These are phyloP conservation scores for Drosophila borealis DNA, from an alignment of 2,888 invertebrate genomes.

Conservation along the genomic window DNA sequence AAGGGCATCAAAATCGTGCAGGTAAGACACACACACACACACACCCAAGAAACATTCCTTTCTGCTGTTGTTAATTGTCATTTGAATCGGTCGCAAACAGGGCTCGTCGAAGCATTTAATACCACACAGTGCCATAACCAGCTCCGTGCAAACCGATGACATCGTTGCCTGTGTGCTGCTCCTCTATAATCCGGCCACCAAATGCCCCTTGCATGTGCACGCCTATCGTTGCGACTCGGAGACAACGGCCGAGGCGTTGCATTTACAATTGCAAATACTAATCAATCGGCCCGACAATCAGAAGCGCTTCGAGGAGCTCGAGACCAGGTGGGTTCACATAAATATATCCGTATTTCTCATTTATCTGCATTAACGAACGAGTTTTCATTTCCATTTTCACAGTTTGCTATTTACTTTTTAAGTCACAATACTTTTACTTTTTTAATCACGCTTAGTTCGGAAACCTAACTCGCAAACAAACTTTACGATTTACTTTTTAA, in stretches of 20 bases:
- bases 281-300: constrained; percentile 94
- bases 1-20: constrained; percentile 98
- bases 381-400: neutral
- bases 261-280: constrained; percentile 92
- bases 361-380: neutral
- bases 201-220: constrained; percentile 97
- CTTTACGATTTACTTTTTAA: neutral
- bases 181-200: constrained; percentile 96
- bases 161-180: constrained; percentile 97
- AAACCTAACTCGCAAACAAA: neutral
- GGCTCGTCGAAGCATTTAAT: constrained; percentile 95
- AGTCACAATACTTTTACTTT: neutral
- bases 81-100: constrained; percentile 50
- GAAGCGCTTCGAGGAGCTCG: constrained; percentile 93
- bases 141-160: constrained; percentile 95
- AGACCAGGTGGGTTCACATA: constrained; percentile 85
- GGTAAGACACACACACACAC: constrained; percentile 82
- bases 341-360: neutral
- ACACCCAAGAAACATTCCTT: neutral
- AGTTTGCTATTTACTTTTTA: neutral
- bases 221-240: constrained; percentile 97
- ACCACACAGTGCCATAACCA: constrained; percentile 96
- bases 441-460: neutral
- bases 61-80: neutral
- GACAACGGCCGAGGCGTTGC: constrained; percentile 95